Percentiles rank a stretch among this genome's conserved stretches.
phyloP scores from a whole-genome alignment of 2,797 vertebrate species.

The Sparidentex hasta region DNA sequence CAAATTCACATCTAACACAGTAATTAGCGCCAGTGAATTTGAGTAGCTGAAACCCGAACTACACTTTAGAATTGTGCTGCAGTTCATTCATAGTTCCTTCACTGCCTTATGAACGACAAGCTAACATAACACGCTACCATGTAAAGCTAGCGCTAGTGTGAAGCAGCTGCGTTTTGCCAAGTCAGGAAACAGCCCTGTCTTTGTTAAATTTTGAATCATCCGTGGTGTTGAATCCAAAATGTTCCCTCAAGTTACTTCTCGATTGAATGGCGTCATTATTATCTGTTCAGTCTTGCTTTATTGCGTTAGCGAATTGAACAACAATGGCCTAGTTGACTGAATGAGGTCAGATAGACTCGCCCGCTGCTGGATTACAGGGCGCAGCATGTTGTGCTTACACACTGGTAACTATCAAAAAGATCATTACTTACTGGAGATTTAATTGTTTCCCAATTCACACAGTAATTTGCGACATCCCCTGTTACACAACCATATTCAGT shows the following conservation, averaged over 20 bases:
- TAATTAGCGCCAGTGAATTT: background rate
- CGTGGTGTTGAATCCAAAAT: background rate
- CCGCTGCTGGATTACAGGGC: no score
- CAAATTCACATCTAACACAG: no score
- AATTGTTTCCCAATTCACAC: background rate
- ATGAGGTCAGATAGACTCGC: no score
- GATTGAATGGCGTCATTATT: background rate
- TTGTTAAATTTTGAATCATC: no score
- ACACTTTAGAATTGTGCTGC: background rate
- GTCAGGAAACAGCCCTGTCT: no score
- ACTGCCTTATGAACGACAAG: background rate
- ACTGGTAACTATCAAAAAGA: background rate
- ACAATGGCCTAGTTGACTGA: no score
- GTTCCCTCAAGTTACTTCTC: background rate
- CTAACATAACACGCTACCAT: background rate
- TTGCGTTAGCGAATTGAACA: no score
- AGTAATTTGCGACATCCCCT: background rate
- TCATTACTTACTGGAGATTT: background rate
- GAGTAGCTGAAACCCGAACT: no score
- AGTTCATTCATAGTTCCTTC: background rate
- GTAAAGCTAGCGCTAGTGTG: background rate
- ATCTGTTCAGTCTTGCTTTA: background rate
- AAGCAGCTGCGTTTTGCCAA: background rate
- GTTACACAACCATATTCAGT: background rate
- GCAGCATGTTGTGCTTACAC: no score